Evolutionary conservation across 2,113 vertebrate species (phyloP), one percentile per base, ranked within the genome.

Genomic region (Sylvicapra grimmia): DNA sequence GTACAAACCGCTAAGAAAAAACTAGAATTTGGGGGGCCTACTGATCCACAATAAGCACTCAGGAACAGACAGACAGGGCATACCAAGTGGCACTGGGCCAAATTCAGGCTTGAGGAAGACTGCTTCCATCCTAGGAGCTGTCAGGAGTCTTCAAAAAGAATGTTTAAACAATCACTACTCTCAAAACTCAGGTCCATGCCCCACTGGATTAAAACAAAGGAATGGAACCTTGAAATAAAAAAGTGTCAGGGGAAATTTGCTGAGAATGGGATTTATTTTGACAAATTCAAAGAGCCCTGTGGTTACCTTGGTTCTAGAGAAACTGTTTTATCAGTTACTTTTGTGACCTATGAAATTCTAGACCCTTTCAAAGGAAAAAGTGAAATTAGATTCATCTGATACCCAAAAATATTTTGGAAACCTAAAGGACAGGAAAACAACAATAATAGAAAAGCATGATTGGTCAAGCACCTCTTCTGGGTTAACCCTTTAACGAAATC

Each of bases 1-100:
- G 98, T 98, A 98, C 98, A 98, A 98, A 96, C 98, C 94, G 51
- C 97, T 97, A 97, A 97, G 93, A 98, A 98, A 98, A 98, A 98
- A 98, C 98, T 98, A 98, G 97, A 98, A 98, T 98, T 98, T 98
- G 96, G 97, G 97, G 97, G 97, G 94, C 90, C 97, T 97, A 97
- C 29, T 65, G 59, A 84, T 98, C 96, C 97, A 97, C 93, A 98
- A 96, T 97, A 98, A 97, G 96, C 95, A 96, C 98, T 98, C 98
- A 94, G 96, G 97, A 98, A 97, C 97, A 98, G 97, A 98, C 97
- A 98, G 97, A 97, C 96, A 98, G 93, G 96, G 95, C 29, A 33
- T 29, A 49, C 92, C 51, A 94, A 97, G 93, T 96, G 97, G 98
- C 98, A 51, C 86, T 93, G 97, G 94, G 98, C 98, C 98, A 98